Percentiles rank a stretch among this genome's conserved stretches.
Evolutionary conservation across 2,888 invertebrate species (phyloP).

Genomic region (Timema podura): DNA sequence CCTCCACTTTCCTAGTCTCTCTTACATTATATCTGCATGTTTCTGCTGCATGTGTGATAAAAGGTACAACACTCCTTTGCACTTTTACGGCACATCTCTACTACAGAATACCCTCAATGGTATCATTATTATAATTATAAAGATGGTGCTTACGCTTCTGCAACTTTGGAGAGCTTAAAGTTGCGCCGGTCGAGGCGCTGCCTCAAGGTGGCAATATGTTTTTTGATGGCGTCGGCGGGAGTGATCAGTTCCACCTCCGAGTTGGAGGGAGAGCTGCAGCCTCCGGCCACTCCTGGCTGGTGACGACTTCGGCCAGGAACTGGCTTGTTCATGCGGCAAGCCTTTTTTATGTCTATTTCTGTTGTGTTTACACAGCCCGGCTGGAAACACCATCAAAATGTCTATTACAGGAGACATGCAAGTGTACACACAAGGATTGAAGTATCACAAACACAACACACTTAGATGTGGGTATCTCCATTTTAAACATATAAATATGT

Average conservation of each 20-base stretch:
- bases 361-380: conserved; percentile 99
- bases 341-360: conserved; percentile 96
- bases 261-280: conserved; percentile 54
- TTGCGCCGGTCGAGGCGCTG: conserved; percentile 80
- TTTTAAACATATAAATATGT: too few relatives aligned
- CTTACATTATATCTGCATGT: too few relatives aligned
- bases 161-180: conserved; percentile 88
- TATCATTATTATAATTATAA: conserved; percentile 1
- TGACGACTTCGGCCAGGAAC: conserved; percentile 28
- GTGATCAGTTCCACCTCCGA: conserved; percentile 48
- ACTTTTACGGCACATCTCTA: too few relatives aligned
- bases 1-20: too few relatives aligned
- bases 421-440: too few relatives aligned
- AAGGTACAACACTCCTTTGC: neutral
- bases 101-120: neutral
- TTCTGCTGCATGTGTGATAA: too few relatives aligned
- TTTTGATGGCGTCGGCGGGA: conserved; percentile 46
- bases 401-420: too few relatives aligned
- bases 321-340: conserved; percentile 63
- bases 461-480: too few relatives aligned
- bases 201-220: conserved; percentile 51
- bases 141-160: conserved; percentile 74
- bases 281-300: conserved; percentile 40
- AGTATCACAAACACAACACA: too few relatives aligned
- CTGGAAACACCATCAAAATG: conserved; percentile 45